phyloP scores from a whole-genome alignment of 1,140 invertebrate genomes.

The Panagrolaimus sp. region DNA sequence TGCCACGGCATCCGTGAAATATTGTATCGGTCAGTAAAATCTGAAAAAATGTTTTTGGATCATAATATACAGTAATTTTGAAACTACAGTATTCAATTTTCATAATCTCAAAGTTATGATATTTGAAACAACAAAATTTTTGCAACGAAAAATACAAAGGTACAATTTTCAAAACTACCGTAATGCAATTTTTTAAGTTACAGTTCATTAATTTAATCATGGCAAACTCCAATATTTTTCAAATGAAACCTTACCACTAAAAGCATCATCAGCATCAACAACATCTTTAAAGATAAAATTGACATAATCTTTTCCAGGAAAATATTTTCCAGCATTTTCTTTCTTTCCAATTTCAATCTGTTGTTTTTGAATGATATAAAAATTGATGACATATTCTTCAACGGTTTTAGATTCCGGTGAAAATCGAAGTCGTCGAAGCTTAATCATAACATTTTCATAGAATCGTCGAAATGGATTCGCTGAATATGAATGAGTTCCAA shows the following conservation, averaged over 20 bases:
- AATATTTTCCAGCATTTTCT: constrained; percentile 70
- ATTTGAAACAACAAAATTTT: too few relatives aligned
- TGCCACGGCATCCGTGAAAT: constrained; percentile 98
- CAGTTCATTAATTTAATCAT: too few relatives aligned
- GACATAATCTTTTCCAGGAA: constrained; percentile 71
- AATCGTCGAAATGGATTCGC: constrained; percentile 42
- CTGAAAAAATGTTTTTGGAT: constrained; percentile 56
- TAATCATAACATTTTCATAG: constrained; percentile 48
- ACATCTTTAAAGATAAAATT: constrained; percentile 99
- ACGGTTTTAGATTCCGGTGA: constrained; percentile 49
- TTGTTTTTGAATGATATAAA: constrained; percentile 41
- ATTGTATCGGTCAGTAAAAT: too few relatives aligned
- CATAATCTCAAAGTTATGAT: too few relatives aligned
- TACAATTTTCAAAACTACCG: too few relatives aligned
- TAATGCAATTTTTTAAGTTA: too few relatives aligned
- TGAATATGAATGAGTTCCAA: too few relatives aligned
- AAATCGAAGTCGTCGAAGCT: constrained; percentile 51
- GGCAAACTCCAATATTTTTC: constrained; percentile 75
- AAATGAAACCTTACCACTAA: constrained; percentile 67
- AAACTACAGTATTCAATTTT: too few relatives aligned
- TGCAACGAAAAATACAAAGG: too few relatives aligned
- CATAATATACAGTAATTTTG: too few relatives aligned
- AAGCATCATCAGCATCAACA: constrained; percentile 79
- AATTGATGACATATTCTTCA: constrained; percentile 55
- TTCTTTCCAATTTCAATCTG: constrained; percentile 49